phyloP scores from a whole-genome alignment of 2,797 vertebrate species.

The Manis javanica region DNA sequence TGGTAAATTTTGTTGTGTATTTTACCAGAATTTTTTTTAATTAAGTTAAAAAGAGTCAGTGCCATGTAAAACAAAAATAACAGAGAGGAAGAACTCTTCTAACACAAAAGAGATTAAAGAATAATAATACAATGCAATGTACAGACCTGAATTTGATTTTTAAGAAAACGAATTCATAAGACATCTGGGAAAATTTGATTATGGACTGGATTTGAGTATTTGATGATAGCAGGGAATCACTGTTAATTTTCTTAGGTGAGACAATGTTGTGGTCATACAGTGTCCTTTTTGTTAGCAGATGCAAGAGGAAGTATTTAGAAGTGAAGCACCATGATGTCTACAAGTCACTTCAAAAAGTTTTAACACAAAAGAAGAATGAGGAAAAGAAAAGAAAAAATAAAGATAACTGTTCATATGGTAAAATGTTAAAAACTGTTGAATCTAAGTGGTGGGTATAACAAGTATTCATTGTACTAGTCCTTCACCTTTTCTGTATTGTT shows the following conservation, averaged over 20 bases:
- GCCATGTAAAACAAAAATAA: conserved; percentile 10
- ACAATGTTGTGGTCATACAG: not conserved
- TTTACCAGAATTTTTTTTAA: not conserved
- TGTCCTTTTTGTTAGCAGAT: not conserved
- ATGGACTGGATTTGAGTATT: not conserved
- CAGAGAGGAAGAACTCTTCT: not conserved
- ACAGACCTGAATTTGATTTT: not conserved
- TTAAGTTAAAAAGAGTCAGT: not conserved
- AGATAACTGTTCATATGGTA: not conserved
- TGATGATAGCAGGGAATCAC: not conserved
- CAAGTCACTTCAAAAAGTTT: not conserved
- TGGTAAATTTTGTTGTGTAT: not conserved
- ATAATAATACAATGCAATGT: not conserved
- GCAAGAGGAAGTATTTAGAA: not conserved
- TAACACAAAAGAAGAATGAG: not conserved
- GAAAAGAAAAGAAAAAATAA: conserved; percentile 21
- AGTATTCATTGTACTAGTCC: not conserved
- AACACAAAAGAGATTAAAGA: not conserved
- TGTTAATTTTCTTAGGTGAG: not conserved
- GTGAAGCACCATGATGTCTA: not conserved
- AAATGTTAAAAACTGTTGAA: conserved; percentile 37
- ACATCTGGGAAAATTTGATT: not conserved
- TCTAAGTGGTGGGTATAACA: not conserved
- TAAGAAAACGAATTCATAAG: not conserved
- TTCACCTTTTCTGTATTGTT: not conserved